phyloP scores from a whole-genome alignment of 2,888 invertebrate species.

The Dinocampus coccinellae region DNA sequence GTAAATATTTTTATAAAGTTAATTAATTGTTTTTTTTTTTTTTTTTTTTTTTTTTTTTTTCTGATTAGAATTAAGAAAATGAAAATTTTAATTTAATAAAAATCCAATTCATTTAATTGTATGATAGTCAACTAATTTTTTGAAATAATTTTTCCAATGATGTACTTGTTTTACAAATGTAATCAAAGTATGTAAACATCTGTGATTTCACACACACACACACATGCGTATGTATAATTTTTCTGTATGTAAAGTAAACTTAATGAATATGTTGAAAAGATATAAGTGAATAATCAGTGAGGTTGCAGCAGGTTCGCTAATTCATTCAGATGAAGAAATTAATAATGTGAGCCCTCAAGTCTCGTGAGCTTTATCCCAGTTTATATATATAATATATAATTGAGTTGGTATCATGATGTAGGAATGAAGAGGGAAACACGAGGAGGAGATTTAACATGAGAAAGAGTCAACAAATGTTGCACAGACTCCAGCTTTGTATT shows the following conservation, averaged over 20 bases:
- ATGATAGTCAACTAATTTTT: too few species aligned
- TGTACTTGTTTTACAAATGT: too few species aligned
- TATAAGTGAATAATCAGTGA: constrained; percentile 1
- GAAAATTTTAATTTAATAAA: not conserved
- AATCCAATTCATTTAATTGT: not conserved
- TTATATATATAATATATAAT: constrained; percentile 18
- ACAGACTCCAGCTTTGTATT: too few species aligned
- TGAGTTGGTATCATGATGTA: constrained; percentile 3
- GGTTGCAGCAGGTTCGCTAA: not conserved
- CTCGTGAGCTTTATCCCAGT: not conserved
- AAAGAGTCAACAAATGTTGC: not conserved
- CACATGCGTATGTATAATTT: too few species aligned
- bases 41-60: too few species aligned
- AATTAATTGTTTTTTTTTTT: too few species aligned
- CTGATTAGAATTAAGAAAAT: not conserved
- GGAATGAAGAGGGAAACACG: not conserved
- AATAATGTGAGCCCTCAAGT: too few species aligned
- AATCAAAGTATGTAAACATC: too few species aligned
- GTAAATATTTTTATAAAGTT: too few species aligned
- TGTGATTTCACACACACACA: too few species aligned
- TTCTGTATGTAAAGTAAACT: not conserved
- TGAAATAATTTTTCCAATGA: too few species aligned
- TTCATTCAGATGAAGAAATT: constrained; percentile 17
- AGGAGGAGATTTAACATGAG: not conserved
- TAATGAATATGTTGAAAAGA: not conserved